Evolutionary conservation across 2,113 vertebrate species (phyloP).

Genomic region (Sebastes schlegelii): DNA sequence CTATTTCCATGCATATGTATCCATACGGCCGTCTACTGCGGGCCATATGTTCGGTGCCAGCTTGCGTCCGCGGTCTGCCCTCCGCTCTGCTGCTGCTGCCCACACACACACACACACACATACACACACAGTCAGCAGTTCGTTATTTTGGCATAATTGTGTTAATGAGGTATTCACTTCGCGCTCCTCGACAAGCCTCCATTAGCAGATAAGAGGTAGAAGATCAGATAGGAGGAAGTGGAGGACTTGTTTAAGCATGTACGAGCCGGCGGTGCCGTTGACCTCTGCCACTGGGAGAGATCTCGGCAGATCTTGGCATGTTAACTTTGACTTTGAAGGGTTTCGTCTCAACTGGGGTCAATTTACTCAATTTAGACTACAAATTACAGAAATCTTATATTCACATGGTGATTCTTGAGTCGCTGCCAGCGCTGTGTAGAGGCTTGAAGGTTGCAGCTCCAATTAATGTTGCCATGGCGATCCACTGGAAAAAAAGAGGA

Average conservation of each 20-base stretch:
- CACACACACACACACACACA: slow-evolving; percentile 20
- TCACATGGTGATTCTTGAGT: not conserved
- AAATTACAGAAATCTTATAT: not conserved
- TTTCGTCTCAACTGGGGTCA: not conserved
- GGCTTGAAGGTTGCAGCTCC: not conserved
- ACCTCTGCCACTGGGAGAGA: slow-evolving; percentile 14
- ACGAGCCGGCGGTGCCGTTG: not conserved
- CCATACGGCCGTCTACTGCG: not conserved
- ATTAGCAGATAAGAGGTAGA: slow-evolving; percentile 33
- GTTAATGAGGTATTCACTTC: slow-evolving; percentile 30
- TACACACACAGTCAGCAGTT: not conserved
- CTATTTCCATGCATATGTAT: not conserved
- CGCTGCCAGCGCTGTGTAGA: not conserved
- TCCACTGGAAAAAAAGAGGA: not conserved
- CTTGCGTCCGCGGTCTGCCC: not conserved
- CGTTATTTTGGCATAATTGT: slow-evolving; percentile 25
- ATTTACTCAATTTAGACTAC: not conserved
- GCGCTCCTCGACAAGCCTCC: not conserved
- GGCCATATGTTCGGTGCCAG: slow-evolving; percentile 25
- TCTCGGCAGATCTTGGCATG: not conserved
- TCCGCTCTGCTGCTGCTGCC: not conserved
- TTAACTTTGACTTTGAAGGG: slow-evolving; percentile 2
- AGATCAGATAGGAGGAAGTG: slow-evolving; percentile 22
- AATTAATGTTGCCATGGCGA: slow-evolving; percentile 16
- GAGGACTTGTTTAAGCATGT: slow-evolving; percentile 36